Conservation (phyloP, 2,113 vertebrate genomes). For the Holacanthus passer region DNA sequence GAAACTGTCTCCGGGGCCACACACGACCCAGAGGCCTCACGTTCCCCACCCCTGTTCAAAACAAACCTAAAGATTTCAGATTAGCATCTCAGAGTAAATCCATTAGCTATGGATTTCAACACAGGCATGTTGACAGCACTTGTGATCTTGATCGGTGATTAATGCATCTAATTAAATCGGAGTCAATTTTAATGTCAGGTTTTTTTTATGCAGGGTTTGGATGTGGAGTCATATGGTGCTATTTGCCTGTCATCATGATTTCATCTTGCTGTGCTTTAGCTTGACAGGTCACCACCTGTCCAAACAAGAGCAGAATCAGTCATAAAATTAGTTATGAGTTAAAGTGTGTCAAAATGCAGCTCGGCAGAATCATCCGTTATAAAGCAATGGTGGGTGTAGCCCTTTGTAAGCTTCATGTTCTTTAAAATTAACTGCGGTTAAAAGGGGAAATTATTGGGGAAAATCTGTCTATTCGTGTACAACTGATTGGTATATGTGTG, state of each 20-base stretch:
- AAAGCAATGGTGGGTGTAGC: neutral
- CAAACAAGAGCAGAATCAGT: conserved; percentile 37
- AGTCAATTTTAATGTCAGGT: conserved; percentile 13
- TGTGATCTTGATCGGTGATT: conserved; percentile 34
- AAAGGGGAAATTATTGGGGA: neutral
- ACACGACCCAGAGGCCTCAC: no score
- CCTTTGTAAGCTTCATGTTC: neutral
- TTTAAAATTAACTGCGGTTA: neutral
- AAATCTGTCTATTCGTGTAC: neutral
- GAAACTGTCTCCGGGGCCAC: no score
- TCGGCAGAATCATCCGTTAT: neutral
- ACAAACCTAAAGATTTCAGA: conserved; percentile 23
- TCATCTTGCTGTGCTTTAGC: conserved; percentile 43
- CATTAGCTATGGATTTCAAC: conserved; percentile 3
- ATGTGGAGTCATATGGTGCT: conserved; percentile 35
- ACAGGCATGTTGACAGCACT: neutral
- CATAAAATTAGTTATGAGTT: conserved; percentile 39
- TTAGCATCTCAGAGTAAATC: conserved; percentile 15
- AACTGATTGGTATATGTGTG: neutral
- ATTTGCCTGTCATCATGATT: conserved; percentile 55
- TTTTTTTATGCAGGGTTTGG: conserved; percentile 40
- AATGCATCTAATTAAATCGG: conserved; percentile 38
- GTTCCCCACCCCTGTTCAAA: no score
- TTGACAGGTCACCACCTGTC: conserved; percentile 46
- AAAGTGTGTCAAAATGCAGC: conserved; percentile 31